phyloP scores from a whole-genome alignment of 2,888 invertebrate species.

The Gryllus longicercus region DNA sequence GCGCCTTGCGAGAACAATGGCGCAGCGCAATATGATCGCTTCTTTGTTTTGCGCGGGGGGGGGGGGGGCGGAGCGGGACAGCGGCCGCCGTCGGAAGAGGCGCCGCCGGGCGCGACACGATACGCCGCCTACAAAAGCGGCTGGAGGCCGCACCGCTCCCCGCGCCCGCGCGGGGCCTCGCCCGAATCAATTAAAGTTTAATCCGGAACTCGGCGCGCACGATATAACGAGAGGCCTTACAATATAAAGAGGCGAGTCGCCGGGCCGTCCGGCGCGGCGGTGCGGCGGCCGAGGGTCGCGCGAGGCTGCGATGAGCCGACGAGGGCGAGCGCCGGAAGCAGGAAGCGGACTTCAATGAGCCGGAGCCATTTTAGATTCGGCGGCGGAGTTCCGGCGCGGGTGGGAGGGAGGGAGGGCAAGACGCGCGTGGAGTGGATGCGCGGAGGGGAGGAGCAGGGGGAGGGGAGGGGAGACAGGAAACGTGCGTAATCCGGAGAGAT shows the following conservation, averaged over 20 bases:
- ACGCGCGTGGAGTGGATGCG: background rate
- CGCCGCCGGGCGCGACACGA: background rate
- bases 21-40: background rate
- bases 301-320: too few relatives aligned
- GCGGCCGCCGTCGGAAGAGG: slow-evolving; percentile 11
- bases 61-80: background rate
- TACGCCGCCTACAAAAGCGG: slow-evolving; percentile 2
- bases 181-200: slow-evolving; percentile 59
- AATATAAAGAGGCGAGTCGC: too few relatives aligned
- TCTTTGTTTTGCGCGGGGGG: background rate
- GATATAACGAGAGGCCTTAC: slow-evolving; percentile 5
- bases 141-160: background rate
- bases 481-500: background rate
- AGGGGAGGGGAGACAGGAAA: background rate
- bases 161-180: background rate
- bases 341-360: background rate
- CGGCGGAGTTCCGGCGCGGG: too few relatives aligned
- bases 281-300: too few relatives aligned
- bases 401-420: background rate
- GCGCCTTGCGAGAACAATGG: background rate
- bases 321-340: background rate
- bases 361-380: too few relatives aligned
- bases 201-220: slow-evolving; percentile 51
- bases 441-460: background rate
- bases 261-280: too few relatives aligned